These are phyloP conservation scores for Gortyna flavago DNA, from an alignment of 2,888 invertebrate genomes.

Conservation along the genomic window DNA sequence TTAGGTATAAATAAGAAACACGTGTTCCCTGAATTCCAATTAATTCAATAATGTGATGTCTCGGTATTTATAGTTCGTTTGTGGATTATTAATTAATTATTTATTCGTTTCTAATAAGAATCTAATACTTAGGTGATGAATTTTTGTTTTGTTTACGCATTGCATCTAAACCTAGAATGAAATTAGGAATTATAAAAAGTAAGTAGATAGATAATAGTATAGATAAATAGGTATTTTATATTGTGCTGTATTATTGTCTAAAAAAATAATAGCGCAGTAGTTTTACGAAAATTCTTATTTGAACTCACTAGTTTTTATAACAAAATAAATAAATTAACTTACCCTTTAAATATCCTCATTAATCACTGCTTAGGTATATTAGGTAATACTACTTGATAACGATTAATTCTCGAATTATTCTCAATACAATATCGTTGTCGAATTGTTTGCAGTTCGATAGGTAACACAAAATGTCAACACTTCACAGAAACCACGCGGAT, in stretches of 20 bases:
- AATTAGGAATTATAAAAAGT: background rate
- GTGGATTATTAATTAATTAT: no score
- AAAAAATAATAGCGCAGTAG: background rate
- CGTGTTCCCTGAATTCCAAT: conserved; percentile 6
- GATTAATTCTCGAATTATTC: conserved; percentile 35
- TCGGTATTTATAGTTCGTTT: background rate
- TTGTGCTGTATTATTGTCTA: background rate
- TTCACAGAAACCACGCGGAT: conserved; percentile 74
- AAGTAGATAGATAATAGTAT: background rate
- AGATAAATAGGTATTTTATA: background rate
- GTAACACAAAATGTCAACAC: conserved; percentile 76
- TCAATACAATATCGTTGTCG: conserved; percentile 54
- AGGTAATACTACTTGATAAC: conserved; percentile 10
- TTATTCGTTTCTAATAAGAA: background rate
- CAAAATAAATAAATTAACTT: conserved; percentile 30
- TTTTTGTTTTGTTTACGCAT: background rate
- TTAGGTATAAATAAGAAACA: conserved; percentile 29
- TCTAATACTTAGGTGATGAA: background rate
- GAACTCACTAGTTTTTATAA: background rate
- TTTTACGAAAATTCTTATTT: background rate
- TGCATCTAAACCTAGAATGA: background rate
- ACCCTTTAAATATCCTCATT: conserved; percentile 48
- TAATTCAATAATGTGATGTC: conserved; percentile 3
- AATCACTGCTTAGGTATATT: conserved; percentile 32
- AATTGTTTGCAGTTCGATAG: conserved; percentile 64